A percentile compares a stretch with the other conserved stretches of the same genome.
Evolutionary conservation across 1,140 invertebrate genomes (phyloP).

Genomic region (Brachionus asplanchnoidis): DNA sequence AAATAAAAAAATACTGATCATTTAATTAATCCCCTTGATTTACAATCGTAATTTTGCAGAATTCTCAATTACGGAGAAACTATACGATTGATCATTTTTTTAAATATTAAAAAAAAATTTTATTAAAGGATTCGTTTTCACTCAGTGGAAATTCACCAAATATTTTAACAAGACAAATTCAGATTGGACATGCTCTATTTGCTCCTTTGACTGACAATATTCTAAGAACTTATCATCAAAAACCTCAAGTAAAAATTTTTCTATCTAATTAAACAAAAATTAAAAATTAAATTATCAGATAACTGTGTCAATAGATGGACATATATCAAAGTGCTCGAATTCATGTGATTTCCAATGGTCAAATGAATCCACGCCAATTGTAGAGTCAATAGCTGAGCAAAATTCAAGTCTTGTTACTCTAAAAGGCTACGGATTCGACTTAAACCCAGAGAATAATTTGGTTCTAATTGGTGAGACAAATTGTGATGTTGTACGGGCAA

Average conservation of each 20-base stretch:
- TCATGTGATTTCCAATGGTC: constrained; percentile 43
- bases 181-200: constrained; percentile 42
- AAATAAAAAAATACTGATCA: too few species aligned
- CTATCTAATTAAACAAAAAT: constrained; percentile 43
- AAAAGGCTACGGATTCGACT: constrained; percentile 21
- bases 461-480: constrained; percentile 45
- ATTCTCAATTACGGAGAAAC: too few species aligned
- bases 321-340: constrained; percentile 42
- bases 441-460: constrained; percentile 41
- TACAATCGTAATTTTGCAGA: too few species aligned
- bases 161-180: neutral
- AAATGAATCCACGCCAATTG: constrained; percentile 45
- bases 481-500: constrained; percentile 43
- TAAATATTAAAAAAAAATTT: too few species aligned
- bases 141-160: neutral
- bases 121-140: neutral
- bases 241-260: constrained; percentile 43
- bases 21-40: too few species aligned
- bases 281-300: constrained; percentile 45
- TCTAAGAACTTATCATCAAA: constrained; percentile 45
- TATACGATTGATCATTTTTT: too few species aligned
- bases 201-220: constrained; percentile 48
- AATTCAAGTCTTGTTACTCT: neutral
- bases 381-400: constrained; percentile 41
- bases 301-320: constrained; percentile 48